These are phyloP conservation scores for Tachyglossus aculeatus DNA, from an alignment of 2,797 vertebrate species.

Conservation along the genomic window DNA sequence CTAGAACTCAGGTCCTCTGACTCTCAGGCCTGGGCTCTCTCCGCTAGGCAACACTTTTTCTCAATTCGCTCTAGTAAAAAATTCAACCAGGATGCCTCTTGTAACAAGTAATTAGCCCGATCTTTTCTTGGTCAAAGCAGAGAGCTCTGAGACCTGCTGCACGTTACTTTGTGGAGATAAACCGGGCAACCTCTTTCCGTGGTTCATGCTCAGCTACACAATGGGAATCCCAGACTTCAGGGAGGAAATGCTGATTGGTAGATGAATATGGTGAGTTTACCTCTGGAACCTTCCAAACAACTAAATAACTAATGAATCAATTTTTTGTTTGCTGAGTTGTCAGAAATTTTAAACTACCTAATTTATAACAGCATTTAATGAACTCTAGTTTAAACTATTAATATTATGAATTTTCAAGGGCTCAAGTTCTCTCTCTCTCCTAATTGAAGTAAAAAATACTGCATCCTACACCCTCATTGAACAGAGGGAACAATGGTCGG, in stretches of 20 bases:
- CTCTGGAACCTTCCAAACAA: constrained; percentile 12
- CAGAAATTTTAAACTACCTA: constrained; percentile 49
- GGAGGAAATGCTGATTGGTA: constrained; percentile 45
- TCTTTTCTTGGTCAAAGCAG: not conserved
- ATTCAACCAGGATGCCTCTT: no score
- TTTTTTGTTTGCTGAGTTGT: constrained; percentile 35
- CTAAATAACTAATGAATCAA: constrained; percentile 23
- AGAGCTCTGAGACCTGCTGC: constrained; percentile 3
- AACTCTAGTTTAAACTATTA: constrained; percentile 46
- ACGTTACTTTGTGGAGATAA: constrained; percentile 14
- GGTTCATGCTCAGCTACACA: not conserved
- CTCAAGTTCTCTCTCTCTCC: not conserved
- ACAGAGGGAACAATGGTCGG: not conserved
- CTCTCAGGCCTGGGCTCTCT: no score
- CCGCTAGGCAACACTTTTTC: no score
- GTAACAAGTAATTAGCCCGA: not conserved
- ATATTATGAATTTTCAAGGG: constrained; percentile 56
- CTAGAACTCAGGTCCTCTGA: no score
- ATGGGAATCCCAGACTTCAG: not conserved
- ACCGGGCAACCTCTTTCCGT: not conserved
- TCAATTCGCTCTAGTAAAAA: no score
- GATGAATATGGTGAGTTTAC: constrained; percentile 5
- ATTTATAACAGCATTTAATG: constrained; percentile 47
- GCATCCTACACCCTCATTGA: not conserved
- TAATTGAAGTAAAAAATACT: constrained; percentile 28